These are phyloP conservation scores for Lepus timidus DNA, from an alignment of 2,113 vertebrate species.

Conservation along the genomic window DNA sequence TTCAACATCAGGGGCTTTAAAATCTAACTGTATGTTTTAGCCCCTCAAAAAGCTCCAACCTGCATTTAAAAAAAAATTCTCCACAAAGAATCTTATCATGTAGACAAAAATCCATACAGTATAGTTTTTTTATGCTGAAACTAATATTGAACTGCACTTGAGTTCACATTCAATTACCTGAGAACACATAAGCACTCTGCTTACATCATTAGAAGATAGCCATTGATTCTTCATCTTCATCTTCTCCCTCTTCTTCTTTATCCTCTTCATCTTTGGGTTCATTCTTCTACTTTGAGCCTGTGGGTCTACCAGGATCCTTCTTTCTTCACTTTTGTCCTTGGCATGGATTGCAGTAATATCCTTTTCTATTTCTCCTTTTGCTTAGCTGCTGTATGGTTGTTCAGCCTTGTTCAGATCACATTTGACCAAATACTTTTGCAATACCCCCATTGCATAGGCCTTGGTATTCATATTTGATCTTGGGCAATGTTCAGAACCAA, in stretches of 20 bases:
- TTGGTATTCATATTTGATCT: constrained; percentile 94
- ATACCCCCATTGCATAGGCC: constrained; percentile 96
- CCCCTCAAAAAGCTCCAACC: constrained; percentile 87
- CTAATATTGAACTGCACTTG: constrained; percentile 92
- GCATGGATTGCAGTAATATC: constrained; percentile 96
- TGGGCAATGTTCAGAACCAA: constrained; percentile 96
- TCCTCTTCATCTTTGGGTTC: constrained; percentile 92
- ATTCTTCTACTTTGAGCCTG: constrained; percentile 92
- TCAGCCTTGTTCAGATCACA: constrained; percentile 98
- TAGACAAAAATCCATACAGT: constrained; percentile 95
- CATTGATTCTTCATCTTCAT: constrained; percentile 91
- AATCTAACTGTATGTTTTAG: constrained; percentile 86
- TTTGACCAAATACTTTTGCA: constrained; percentile 96
- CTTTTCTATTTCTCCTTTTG: constrained; percentile 99
- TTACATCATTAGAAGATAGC: constrained; percentile 86
- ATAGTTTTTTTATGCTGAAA: constrained; percentile 88
- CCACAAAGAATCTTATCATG: constrained; percentile 90
- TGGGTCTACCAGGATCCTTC: constrained; percentile 95
- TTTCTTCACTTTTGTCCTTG: constrained; percentile 93
- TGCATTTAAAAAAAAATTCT: constrained; percentile 90
- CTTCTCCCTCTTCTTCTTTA: constrained; percentile 93
- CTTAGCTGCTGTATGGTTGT: constrained; percentile 91
- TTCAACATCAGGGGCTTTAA: constrained; percentile 88
- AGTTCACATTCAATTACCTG: constrained; percentile 94
- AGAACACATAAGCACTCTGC: constrained; percentile 80